phyloP scores from a whole-genome alignment of 2,888 invertebrate species.

The Erebia aethiops region DNA sequence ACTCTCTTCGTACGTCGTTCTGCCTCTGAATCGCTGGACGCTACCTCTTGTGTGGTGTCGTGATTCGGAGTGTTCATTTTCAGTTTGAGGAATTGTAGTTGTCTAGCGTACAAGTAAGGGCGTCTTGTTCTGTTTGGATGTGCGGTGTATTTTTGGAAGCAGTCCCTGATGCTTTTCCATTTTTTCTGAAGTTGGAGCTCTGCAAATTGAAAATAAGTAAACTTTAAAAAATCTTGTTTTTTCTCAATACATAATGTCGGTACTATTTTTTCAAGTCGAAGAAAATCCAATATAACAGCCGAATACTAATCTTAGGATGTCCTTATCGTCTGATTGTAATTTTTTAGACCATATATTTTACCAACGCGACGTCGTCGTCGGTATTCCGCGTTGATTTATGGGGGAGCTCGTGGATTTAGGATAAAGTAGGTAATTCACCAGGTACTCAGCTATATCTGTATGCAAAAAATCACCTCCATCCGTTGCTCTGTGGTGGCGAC shows the following conservation, averaged over 20 bases:
- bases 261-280: too few relatives aligned
- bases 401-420: too few relatives aligned
- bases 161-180: conserved; percentile 76
- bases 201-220: conserved; percentile 49
- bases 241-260: not conserved
- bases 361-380: too few relatives aligned
- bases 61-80: conserved; percentile 51
- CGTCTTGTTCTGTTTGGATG: conserved; percentile 64
- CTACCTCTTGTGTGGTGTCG: conserved; percentile 48
- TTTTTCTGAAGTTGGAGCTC: conserved; percentile 76
- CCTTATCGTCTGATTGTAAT: not conserved
- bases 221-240: not conserved
- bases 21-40: conserved; percentile 59
- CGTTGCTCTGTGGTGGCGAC: too few relatives aligned
- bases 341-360: too few relatives aligned
- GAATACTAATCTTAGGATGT: not conserved
- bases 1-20: conserved; percentile 44
- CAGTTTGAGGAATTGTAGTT: conserved; percentile 65
- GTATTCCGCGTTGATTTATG: too few relatives aligned
- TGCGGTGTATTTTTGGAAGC: conserved; percentile 66
- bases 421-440: too few relatives aligned
- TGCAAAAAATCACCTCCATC: too few relatives aligned
- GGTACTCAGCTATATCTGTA: too few relatives aligned
- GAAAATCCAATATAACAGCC: not conserved
- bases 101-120: conserved; percentile 68